Evolutionary conservation across 2,797 vertebrate species (phyloP), one percentile per base, ranked within the genome.

Genomic region (Notolepis coatsorum): DNA sequence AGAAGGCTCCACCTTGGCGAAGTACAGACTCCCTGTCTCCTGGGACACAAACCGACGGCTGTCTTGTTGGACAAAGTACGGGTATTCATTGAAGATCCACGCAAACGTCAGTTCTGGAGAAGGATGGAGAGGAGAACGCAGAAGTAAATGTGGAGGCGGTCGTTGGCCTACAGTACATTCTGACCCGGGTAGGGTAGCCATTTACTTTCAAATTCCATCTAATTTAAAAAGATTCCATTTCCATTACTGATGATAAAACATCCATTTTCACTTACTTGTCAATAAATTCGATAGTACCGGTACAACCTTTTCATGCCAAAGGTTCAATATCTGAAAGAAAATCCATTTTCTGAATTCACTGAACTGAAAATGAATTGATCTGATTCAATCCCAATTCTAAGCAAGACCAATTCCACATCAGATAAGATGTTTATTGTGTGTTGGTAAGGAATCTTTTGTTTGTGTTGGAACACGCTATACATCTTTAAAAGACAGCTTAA

Each of bases 71-170:
- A 98, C 95, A 10, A 96, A 96, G 0, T 94, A 89, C 0, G 96
- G 96, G 21, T 94, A 97, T 61, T 96, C 94, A 8, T 98, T 98
- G 91, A 99, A 98, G 92, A 97, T 94, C 97, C 97, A 99, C 1
- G 96, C 93, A 33, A 95, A 99, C 0, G 93, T 93, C 45, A 95
- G 38, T 3, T 95, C 97, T 99, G n/a, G n/a, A n/a, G n/a, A n/a
- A 70, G 18, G 64, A 75, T 5, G 46, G 17, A 70, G 30, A 68
- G 30, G 2, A 57, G 70, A 12, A 17, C n/a, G 20, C 41, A 55
- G 8, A 65, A 18, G 24, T 38, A 0, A 43, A 56, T 12, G 62
- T n/a, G 55, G 13, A n/a, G 49, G 54, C 33, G 47, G 42, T 8
- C 1, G 5, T 17, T n/a, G 7, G 35, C 61, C 51, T 4, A 21